A percentile compares a stretch with the other conserved stretches of the same genome.
phyloP scores from a whole-genome alignment of 2,113 vertebrate species.

The Typhlomys cinereus region DNA sequence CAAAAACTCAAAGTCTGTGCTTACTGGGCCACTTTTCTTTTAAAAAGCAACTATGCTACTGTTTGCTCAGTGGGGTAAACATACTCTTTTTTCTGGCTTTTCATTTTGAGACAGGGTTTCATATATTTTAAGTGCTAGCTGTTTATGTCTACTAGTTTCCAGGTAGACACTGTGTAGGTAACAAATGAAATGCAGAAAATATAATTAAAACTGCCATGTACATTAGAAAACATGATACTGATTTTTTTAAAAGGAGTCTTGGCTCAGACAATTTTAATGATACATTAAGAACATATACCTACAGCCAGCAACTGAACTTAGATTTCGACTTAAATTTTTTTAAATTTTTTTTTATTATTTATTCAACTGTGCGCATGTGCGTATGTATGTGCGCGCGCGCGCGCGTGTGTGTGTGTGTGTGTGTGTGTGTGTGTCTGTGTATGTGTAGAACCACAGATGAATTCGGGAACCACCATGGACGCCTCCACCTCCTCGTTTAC shows the following conservation, averaged over 20 bases:
- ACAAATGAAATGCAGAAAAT: neutral
- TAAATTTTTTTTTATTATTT: no score
- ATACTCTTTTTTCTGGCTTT: neutral
- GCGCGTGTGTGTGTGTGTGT: no score
- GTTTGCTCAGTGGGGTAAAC: slow-evolving; percentile 6
- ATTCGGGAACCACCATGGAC: no score
- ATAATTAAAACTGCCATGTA: neutral
- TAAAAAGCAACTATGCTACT: neutral
- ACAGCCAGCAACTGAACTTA: neutral
- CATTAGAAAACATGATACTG: neutral
- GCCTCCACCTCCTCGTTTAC: no score
- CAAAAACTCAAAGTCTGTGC: neutral
- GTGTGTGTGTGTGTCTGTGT: no score
- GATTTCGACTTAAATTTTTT: no score
- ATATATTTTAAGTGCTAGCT: slow-evolving; percentile 3
- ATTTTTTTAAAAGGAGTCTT: slow-evolving; percentile 35
- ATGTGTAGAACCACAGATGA: no score
- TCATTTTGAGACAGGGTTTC: neutral
- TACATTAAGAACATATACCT: neutral
- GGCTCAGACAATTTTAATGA: neutral
- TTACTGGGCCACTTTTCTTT: neutral
- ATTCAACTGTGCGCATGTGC: no score
- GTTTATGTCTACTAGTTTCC: neutral
- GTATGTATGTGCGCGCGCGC: no score
- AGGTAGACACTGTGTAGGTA: neutral